Evolutionary conservation across 2,797 vertebrate genomes (phyloP).

Genomic region (Manis crassicaudata): DNA sequence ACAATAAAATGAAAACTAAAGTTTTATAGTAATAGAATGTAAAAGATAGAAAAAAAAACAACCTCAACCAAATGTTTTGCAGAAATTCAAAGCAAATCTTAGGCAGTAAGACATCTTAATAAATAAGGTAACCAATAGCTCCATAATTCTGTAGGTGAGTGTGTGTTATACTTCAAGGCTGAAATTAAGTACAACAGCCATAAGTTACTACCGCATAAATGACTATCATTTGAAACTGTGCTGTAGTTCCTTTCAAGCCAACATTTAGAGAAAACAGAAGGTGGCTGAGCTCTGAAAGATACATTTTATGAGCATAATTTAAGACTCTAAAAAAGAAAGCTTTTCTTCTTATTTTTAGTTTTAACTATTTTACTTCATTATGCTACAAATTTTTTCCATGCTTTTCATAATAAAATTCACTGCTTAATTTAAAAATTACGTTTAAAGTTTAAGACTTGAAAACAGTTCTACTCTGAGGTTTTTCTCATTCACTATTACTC

Average conservation of each 20-base stretch:
- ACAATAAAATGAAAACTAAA: not conserved
- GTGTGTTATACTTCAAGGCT: not conserved
- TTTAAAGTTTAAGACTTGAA: not conserved
- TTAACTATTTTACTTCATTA: not conserved
- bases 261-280: not conserved
- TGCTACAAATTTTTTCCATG: not conserved
- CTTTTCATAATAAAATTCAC: constrained; percentile 18
- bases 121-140: not conserved
- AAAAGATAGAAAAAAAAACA: not conserved
- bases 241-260: not conserved
- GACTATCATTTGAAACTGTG: not conserved
- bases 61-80: not conserved
- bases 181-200: not conserved
- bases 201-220: not conserved
- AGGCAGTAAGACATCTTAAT: not conserved
- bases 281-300: not conserved
- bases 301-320: not conserved
- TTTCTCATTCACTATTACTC: not conserved
- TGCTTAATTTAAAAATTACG: not conserved
- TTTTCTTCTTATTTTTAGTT: constrained; percentile 20
- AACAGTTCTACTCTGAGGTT: not conserved
- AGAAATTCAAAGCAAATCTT: not conserved
- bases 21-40: not conserved
- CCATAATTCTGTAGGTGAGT: not conserved
- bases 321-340: not conserved